Evolutionary conservation across 1,140 invertebrate species (phyloP).

Genomic region (Campodea augens): DNA sequence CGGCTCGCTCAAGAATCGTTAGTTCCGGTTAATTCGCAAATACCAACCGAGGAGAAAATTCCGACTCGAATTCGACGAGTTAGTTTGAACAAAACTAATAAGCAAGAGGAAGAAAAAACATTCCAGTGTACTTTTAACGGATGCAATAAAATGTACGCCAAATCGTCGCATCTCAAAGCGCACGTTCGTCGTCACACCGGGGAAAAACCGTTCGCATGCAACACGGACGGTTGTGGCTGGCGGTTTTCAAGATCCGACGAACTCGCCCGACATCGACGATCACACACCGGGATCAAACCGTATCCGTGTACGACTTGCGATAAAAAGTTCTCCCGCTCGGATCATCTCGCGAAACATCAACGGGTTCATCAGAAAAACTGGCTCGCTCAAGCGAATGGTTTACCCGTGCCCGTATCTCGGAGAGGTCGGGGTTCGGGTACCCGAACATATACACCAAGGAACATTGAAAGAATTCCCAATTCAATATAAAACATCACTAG

Average conservation of each 20-base stretch:
- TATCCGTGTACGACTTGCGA: slow-evolving; percentile 65
- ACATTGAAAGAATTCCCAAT: too few relatives aligned
- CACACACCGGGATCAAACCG: slow-evolving; percentile 67
- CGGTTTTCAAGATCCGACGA: slow-evolving; percentile 86
- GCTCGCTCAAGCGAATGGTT: too few relatives aligned
- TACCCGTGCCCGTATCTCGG: too few relatives aligned
- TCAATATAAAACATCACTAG: too few relatives aligned
- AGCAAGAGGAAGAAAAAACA: slow-evolving; percentile 16
- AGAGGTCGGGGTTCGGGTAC: too few relatives aligned
- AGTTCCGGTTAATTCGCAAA: neutral
- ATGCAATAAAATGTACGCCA: slow-evolving; percentile 57
- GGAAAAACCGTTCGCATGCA: slow-evolving; percentile 81
- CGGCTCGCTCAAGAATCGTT: neutral
- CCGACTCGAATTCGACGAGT: neutral
- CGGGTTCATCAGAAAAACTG: slow-evolving; percentile 42
- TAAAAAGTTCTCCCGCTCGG: slow-evolving; percentile 71
- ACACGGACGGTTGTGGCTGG: slow-evolving; percentile 84
- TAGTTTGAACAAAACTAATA: neutral
- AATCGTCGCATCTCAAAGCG: slow-evolving; percentile 58
- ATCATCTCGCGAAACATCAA: slow-evolving; percentile 74
- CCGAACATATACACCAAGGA: too few relatives aligned
- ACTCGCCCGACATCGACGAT: slow-evolving; percentile 57
- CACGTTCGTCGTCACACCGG: slow-evolving; percentile 54
- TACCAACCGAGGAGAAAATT: neutral
- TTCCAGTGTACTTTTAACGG: slow-evolving; percentile 46